Conservation (phyloP, 2,113 vertebrate genomes). For the Poecile atricapillus region DNA sequence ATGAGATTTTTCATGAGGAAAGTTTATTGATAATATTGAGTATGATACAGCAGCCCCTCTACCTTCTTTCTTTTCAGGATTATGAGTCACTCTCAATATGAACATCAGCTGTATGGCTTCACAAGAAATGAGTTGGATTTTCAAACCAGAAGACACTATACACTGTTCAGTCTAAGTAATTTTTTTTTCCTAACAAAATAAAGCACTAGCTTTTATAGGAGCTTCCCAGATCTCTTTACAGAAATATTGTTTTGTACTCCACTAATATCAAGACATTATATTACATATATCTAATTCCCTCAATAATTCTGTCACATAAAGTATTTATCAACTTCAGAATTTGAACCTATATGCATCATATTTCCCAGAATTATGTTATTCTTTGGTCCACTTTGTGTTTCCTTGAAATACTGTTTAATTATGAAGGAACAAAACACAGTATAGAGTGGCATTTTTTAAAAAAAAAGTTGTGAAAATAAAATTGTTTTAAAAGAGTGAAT, state of each 20-base stretch:
- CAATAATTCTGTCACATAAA: neutral
- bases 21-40: neutral
- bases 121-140: neutral
- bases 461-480: neutral
- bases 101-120: neutral
- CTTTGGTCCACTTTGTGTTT: neutral
- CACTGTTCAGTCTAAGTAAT: neutral
- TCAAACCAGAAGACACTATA: conserved; percentile 1
- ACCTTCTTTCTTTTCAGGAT: neutral
- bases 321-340: neutral
- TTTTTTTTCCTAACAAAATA: neutral
- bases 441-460: neutral
- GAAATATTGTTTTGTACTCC: neutral
- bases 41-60: neutral
- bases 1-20: neutral
- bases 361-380: neutral
- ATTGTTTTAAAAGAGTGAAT: neutral
- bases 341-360: neutral
- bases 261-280: neutral
- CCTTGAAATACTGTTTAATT: neutral
- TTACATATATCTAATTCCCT: neutral
- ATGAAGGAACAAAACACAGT: neutral
- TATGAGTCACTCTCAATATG: conserved; percentile 4
- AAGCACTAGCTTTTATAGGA: neutral
- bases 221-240: neutral